Evolutionary conservation across 2,888 invertebrate species (phyloP), one percentile per base, ranked within the genome.

Genomic region (Tenthredo livida): DNA sequence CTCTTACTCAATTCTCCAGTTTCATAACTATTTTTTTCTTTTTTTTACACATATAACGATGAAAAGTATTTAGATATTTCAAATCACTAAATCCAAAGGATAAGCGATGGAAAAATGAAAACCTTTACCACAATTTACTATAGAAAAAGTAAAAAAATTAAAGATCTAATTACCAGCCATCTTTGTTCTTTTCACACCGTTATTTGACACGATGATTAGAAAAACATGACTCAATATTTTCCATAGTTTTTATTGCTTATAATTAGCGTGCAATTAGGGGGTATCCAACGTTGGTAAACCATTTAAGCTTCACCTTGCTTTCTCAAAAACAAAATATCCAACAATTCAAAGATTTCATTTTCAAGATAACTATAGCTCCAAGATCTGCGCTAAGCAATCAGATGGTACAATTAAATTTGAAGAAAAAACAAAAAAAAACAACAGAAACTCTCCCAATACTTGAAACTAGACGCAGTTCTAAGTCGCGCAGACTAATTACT

Each of bases 271-370:
- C 54, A 54, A 54, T 54, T n/a, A n/a, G 54, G n/a, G 54, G 54
- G 54, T 54, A 54, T 54, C 54, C 54, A n/a, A 54, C n/a, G 54
- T 54, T 54, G n/a, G 54, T n/a, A 54, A 54, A 54, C 54, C n/a
- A n/a, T n/a, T n/a, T 54, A 1, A n/a, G 17, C 7, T 54, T 54
- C 54, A 54, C 54, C 54, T 54, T n/a, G n/a, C n/a, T 10, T 61
- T 61, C n/a, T 61, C 3, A 61, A 25, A 25, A 25, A 61, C 21
- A 21, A 61, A 58, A 61, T 61, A 61, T 61, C 25, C 25, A 61
- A 61, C 6, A 72, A 72, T 15, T 72, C 15, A 72, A 72, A 40
- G 72, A n/a, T 40, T 72, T 43, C 47, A 47, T 75, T 43, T 50
- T 70, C 21, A 73, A 17, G 25, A 75, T 15, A 75, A 50, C 29